Percentiles rank a stretch among this genome's conserved stretches.
phyloP scores from a whole-genome alignment of 2,797 vertebrate genomes.

The Propithecus deckenii region DNA sequence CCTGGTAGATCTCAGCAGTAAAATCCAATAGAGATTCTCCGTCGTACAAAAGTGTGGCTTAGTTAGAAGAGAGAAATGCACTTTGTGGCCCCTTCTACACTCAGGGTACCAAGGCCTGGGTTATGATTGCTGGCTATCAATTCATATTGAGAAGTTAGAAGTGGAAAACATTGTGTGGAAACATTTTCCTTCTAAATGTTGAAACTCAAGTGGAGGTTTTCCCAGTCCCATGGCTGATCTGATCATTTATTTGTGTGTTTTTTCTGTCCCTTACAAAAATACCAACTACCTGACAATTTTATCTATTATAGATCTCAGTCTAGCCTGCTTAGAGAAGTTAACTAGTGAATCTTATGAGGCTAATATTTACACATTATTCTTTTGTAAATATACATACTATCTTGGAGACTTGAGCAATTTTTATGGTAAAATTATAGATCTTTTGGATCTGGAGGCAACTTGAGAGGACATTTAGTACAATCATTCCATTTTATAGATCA shows the following conservation, averaged over 20 bases:
- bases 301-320: neutral
- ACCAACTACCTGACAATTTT: neutral
- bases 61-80: neutral
- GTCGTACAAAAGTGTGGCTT: neutral
- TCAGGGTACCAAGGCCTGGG: neutral
- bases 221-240: neutral
- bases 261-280: neutral
- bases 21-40: neutral
- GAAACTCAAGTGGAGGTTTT: neutral
- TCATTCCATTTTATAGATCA: neutral
- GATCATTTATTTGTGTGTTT: neutral
- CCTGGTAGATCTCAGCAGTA: neutral
- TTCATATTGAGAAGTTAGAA: neutral
- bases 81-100: neutral
- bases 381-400: neutral
- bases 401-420: neutral
- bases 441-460: neutral
- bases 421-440: neutral
- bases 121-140: neutral
- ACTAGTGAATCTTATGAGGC: neutral
- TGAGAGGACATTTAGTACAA: neutral
- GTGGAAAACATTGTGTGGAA: neutral
- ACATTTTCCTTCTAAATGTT: slow-evolving; percentile 10
- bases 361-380: neutral
- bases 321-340: neutral